Evolutionary conservation across 2,797 vertebrate genomes (phyloP), one percentile per base, ranked within the genome.

Genomic region (Catostomus latipinnis): DNA sequence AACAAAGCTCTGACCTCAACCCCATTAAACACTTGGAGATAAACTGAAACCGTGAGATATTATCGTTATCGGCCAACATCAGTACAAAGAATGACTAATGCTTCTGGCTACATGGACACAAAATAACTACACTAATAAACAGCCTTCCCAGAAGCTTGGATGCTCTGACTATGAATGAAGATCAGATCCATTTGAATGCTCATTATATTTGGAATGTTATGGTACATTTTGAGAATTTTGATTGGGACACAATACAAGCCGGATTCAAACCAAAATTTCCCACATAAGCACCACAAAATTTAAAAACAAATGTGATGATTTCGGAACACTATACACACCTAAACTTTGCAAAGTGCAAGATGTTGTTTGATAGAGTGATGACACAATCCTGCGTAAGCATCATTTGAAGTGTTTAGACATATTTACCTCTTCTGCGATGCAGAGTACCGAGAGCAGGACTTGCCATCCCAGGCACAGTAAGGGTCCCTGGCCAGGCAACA

Each of bases 381-480:
- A 52, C 49, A 52, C 49, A 52, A 52, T 34, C 2, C 49, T 52
- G 9, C 8, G 10, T 5, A 1, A 45, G 2, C 8, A 12, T 48
- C 69, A 65, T 72, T 74, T 79, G 10, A 4, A 84, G 82, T 80
- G 85, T 76, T 5, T n/a, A 3, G n/a, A 6, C 83, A 81, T 76
- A 77, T 88, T 92, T 83, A 99, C 98, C 98, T 97, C 91, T 99
- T 99, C 87, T 97, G 97, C 0, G 97, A 97, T 0, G 96, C 92
- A 0, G 97, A 98, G 90, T 99, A 99, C 18, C 97, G 95, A 58
- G 97, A 97, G 90, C 98, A 99, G 86, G 96, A 95, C 52, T 96
- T 98, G 76, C 98, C 98, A 0, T 99, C 98, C 98, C 98, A 99
- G 88, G 98, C 98, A 0, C 98, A 99, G 91, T 99, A 99, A 0